Evolutionary conservation across 2,797 vertebrate species (phyloP), one percentile per base, ranked within the genome.

Genomic region (Scolopax rusticola): DNA sequence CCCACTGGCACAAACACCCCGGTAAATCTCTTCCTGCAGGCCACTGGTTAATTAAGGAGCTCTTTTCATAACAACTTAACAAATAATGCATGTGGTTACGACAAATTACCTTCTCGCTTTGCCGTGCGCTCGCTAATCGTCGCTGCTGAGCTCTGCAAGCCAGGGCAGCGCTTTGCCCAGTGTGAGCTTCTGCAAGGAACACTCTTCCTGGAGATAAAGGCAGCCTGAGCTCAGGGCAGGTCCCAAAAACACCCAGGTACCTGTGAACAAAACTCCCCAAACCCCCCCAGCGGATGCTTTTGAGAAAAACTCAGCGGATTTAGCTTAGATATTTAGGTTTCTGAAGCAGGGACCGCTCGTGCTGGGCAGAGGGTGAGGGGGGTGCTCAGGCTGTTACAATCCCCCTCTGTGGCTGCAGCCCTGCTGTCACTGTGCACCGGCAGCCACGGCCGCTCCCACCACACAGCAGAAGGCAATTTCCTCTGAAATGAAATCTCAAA

Each of bases 1-100:
- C 63, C 14, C 0, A 1, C 15, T 67, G 81, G 84, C 4, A 2
- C 8, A 20, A 87, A 67, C 33, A n/a, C 11, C 2, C 7, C 74
- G 19, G 48, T 3, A 80, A 92, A 71, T 65, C 48, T 24, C 84
- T 85, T 87, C 78, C 95, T 95, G 95, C 76, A 81, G 91, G 95
- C 92, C 91, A 85, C 18, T 7, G 6, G 61, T 32, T 91, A 92
- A 93, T 92, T 89, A 95, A 60, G 53, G n/a, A 91, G 60, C 79
- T 83, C 71, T 77, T 57, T 85, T 65, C 82, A 8, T 81, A 78
- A 88, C n/a, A 1, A 70, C 64, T 67, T 36, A 96, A 69, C 77
- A 82, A 91, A 36, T 57, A 79, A 36, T 2, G 16, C 1, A 2
- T 33, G 91, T 0, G 43, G 87, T 89, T 76, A 74, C 1, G 2